A percentile compares a stretch with the other conserved stretches of the same genome.
Conservation (phyloP, 2,113 vertebrate genomes). For the Seriola aureovittata region DNA sequence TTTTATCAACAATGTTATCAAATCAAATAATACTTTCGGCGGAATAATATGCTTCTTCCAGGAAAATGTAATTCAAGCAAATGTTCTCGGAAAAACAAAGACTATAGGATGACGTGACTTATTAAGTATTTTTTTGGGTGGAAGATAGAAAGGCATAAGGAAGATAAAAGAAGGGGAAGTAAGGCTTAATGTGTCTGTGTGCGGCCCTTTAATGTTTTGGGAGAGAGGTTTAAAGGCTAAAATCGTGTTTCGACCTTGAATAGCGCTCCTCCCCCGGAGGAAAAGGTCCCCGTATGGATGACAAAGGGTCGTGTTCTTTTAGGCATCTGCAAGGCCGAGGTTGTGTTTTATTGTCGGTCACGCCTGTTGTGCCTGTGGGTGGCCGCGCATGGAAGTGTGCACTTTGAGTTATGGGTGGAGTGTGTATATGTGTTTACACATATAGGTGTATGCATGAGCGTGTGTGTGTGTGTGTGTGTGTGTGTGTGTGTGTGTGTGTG, state of each 20-base stretch:
- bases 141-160: constrained; percentile 9
- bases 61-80: not conserved
- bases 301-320: constrained; percentile 72
- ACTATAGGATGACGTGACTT: not conserved
- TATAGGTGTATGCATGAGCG: constrained; percentile 50
- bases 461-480: constrained; percentile 44
- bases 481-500: constrained; percentile 38
- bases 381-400: constrained; percentile 52
- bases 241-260: constrained; percentile 63
- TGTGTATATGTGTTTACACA: constrained; percentile 43
- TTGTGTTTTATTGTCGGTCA: constrained; percentile 72
- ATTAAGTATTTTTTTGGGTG: not conserved
- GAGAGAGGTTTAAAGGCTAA: constrained; percentile 49
- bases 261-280: constrained; percentile 44
- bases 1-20: not conserved
- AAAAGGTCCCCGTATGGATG: constrained; percentile 62
- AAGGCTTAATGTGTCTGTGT: constrained; percentile 48
- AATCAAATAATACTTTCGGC: not conserved
- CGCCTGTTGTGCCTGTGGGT: constrained; percentile 77
- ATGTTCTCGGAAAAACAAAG: no score
- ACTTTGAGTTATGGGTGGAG: constrained; percentile 28
- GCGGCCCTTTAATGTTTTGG: constrained; percentile 59
- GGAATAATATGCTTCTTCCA: not conserved
- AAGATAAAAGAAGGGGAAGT: constrained; percentile 57
- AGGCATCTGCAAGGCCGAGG: constrained; percentile 53